Conservation (phyloP, 2,113 vertebrate species). For the Leuciscus idus region DNA sequence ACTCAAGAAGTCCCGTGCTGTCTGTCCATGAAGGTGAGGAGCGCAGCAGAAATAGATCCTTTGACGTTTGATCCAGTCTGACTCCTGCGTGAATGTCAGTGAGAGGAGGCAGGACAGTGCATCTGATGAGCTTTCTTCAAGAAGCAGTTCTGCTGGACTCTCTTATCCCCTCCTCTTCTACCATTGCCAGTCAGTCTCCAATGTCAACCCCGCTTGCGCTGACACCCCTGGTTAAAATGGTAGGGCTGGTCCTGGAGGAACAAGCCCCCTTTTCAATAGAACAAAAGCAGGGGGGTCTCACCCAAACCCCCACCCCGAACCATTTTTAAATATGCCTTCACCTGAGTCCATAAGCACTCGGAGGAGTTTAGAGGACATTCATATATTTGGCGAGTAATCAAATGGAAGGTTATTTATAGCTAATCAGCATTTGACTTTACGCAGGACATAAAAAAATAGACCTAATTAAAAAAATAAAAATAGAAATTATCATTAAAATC, state of each 20-base stretch:
- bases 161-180: constrained; percentile 72
- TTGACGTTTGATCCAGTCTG: constrained; percentile 52
- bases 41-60: constrained; percentile 53
- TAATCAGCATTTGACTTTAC: neutral
- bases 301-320: constrained; percentile 55
- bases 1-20: constrained; percentile 32
- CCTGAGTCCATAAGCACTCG: constrained; percentile 71
- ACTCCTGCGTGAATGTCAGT: constrained; percentile 56
- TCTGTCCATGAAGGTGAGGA: constrained; percentile 50
- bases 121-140: constrained; percentile 62
- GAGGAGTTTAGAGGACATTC: constrained; percentile 51
- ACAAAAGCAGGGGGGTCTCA: constrained; percentile 73
- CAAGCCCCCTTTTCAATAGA: constrained; percentile 78
- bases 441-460: neutral
- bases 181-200: constrained; percentile 72
- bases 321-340: constrained; percentile 69
- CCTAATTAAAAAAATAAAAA: neutral
- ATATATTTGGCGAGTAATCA: neutral
- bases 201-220: constrained; percentile 71
- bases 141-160: constrained; percentile 59
- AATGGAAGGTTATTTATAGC: neutral
- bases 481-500: neutral
- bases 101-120: constrained; percentile 51
- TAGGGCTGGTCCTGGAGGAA: constrained; percentile 74
- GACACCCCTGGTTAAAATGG: constrained; percentile 78